These are phyloP conservation scores for Tachypleus tridentatus DNA, from an alignment of 1,140 invertebrate genomes.

Conservation along the genomic window DNA sequence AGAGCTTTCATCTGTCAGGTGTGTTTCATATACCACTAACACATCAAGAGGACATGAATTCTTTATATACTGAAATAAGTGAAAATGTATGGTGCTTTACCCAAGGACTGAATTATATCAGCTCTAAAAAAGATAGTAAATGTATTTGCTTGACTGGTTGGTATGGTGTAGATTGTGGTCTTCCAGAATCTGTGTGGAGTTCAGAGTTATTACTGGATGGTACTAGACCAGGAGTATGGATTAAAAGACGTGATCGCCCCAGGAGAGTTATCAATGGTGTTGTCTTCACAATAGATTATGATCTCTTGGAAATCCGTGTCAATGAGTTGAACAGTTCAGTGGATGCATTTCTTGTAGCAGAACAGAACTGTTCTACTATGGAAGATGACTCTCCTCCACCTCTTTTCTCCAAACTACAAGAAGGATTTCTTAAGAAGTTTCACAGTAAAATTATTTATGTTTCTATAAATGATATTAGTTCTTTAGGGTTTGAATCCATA, in stretches of 20 bases:
- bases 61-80: constrained; percentile 14
- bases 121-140: constrained; percentile 6
- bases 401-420: constrained; percentile 6
- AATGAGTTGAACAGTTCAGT: constrained; percentile 4
- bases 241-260: constrained; percentile 12
- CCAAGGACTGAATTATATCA: constrained; percentile 5
- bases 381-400: not conserved
- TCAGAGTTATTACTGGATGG: constrained; percentile 13
- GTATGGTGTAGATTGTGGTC: constrained; percentile 19
- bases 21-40: constrained; percentile 16
- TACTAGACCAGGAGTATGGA: constrained; percentile 5
- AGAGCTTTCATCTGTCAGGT: too few relatives aligned
- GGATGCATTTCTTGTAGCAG: constrained; percentile 12
- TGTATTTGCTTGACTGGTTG: constrained; percentile 12
- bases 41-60: constrained; percentile 9
- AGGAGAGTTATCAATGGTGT: constrained; percentile 9
- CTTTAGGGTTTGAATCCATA: not conserved
- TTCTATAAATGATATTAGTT: not conserved
- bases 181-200: constrained; percentile 16
- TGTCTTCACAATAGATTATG: not conserved
- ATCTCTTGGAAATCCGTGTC: constrained; percentile 13
- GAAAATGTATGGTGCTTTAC: constrained; percentile 14
- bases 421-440: constrained; percentile 10
- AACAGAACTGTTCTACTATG: not conserved
- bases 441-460: constrained; percentile 16